Percentiles rank a stretch among this genome's conserved stretches.
These are phyloP conservation scores for Astatoreochromis straeleni DNA, from an alignment of 2,113 vertebrate species.

Conservation along the genomic window DNA sequence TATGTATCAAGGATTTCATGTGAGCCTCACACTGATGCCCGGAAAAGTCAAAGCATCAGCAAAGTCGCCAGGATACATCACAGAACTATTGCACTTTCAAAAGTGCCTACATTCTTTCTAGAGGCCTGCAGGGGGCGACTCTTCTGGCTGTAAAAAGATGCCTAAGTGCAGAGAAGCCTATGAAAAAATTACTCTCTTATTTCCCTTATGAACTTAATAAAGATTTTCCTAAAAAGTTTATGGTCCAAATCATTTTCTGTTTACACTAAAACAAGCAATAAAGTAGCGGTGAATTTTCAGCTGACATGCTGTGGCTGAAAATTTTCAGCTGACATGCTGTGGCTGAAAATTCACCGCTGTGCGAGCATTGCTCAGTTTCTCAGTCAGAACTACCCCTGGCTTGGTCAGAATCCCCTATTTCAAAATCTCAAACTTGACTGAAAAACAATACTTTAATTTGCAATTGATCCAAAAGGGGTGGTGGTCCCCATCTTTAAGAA, in stretches of 20 bases:
- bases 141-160: neutral
- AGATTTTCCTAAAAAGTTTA: neutral
- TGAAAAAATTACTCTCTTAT: no score
- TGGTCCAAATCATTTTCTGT: neutral
- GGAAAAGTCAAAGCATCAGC: neutral
- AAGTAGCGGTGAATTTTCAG: neutral
- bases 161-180: accelerated
- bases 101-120: neutral
- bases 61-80: neutral
- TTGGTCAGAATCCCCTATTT: neutral
- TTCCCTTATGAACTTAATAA: neutral
- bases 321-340: neutral
- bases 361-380: neutral
- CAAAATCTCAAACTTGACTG: neutral
- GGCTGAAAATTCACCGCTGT: neutral
- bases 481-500: no score
- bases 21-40: neutral
- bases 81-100: neutral
- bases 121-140: neutral
- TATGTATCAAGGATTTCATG: neutral
- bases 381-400: neutral
- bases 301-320: neutral
- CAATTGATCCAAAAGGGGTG: neutral
- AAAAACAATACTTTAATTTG: neutral
- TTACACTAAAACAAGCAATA: neutral